A percentile compares a stretch with the other conserved stretches of the same genome.
Conservation (phyloP, 2,113 vertebrate genomes). For the Lepus americanus region DNA sequence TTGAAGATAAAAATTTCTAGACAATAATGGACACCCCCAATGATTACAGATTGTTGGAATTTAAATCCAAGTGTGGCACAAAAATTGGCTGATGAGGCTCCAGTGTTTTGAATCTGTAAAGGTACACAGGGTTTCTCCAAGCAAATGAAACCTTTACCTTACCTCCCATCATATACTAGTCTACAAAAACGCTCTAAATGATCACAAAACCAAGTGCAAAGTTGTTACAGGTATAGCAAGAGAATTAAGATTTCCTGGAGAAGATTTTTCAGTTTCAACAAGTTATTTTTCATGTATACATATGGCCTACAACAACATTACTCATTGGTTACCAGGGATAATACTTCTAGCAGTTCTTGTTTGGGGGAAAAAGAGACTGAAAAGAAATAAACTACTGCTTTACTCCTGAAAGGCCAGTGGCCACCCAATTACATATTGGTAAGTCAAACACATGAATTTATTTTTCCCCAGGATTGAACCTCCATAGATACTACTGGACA, state of each 20-base stretch:
- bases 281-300: not conserved
- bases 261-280: not conserved
- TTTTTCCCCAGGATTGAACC: conserved; percentile 19
- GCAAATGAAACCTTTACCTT: not conserved
- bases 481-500: not conserved
- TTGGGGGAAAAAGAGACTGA: not conserved
- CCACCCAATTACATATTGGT: not conserved
- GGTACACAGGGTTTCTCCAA: not conserved
- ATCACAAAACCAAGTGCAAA: not conserved
- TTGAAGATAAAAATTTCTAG: not conserved
- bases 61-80: not conserved
- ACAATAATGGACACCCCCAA: not conserved
- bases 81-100: not conserved
- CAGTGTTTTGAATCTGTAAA: not conserved
- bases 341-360: not conserved
- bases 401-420: not conserved
- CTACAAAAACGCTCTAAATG: not conserved
- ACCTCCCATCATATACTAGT: not conserved
- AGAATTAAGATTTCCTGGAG: rapidly evolving
- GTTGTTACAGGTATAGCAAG: not conserved
- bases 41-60: not conserved
- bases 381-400: not conserved
- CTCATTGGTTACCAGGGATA: not conserved
- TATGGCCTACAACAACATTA: not conserved
- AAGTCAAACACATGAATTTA: not conserved